Conservation (phyloP, 2,888 invertebrate genomes). For the Keiferia lycopersicella region DNA sequence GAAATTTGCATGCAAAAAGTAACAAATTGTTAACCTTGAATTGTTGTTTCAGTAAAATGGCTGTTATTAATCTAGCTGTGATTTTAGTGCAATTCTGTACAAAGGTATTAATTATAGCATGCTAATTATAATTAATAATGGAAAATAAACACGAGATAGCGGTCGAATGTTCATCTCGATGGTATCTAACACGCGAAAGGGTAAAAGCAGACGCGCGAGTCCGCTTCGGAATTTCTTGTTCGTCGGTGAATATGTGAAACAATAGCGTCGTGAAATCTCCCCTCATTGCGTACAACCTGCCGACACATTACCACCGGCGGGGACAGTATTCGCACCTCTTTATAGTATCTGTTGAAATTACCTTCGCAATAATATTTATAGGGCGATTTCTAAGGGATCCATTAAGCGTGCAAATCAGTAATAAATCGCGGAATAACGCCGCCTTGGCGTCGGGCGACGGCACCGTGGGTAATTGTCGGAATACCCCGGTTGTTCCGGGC, state of each 20-base stretch:
- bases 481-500: constrained; percentile 75
- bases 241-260: constrained; percentile 62
- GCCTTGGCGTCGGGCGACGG: constrained; percentile 52
- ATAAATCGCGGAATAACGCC: constrained; percentile 57
- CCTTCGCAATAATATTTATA: not conserved
- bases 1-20: constrained; percentile 16
- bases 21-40: constrained; percentile 16
- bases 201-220: constrained; percentile 65
- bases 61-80: constrained; percentile 12
- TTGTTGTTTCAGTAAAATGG: not conserved
- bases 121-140: constrained; percentile 35
- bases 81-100: constrained; percentile 15
- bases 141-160: constrained; percentile 44
- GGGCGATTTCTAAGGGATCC: constrained; percentile 20
- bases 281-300: constrained; percentile 53
- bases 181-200: constrained; percentile 58
- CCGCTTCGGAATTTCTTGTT: constrained; percentile 64
- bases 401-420: constrained; percentile 50
- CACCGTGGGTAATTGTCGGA: constrained; percentile 76
- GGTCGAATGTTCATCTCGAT: constrained; percentile 59
- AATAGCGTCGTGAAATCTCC: constrained; percentile 74
- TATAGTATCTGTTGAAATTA: not conserved
- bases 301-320: constrained; percentile 50
- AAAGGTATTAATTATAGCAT: constrained; percentile 24
- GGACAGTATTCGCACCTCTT: constrained; percentile 42